Evolutionary conservation across 2,113 vertebrate species (phyloP), one percentile per base, ranked within the genome.

Genomic region (Anoplopoma fimbria): DNA sequence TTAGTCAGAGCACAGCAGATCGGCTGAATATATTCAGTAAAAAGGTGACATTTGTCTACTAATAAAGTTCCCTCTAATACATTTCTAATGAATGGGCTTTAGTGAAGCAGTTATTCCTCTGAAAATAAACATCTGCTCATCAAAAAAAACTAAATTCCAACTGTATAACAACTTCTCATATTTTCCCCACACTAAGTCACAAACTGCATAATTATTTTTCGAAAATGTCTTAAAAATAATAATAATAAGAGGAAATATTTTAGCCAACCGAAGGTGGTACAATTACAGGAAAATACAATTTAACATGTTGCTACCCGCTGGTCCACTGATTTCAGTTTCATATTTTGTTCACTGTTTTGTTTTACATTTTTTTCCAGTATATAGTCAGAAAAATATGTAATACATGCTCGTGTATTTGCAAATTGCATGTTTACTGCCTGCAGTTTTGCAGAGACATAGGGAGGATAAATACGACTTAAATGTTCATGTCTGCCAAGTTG

Each of bases 1-100:
- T 61, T 21, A 45, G 12, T 69, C 36, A 23, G n/a, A 51, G 42
- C 45, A 47, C 45, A 69, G 78, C 47, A 58, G 55, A 74, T 82
- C 62, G 63, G 19, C 9, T 42, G 17, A 58, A 79, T 72, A 58
- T 65, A 69, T 40, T 65, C 17, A 21, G 21, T 36, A 47, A 70
- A 71, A 60, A 38, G 27, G 29, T 45, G 19, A 25, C 14, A 12
- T 51, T 9, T 51, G 6, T 49, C 17, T 31, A 36, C 31, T 25
- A 61, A 61, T 60, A 77, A 51, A 73, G 25, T 63, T 29, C 33
- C 33, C 3, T n/a, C 31, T 60, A 21, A 51, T 69, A 53, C 42
- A 33, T 27, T 13, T n/a, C n/a, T 34, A 72, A 55, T 77, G 10
- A 73, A 63, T 62, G n/a, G 45, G 21, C 9, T 77, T 53, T 8